phyloP scores from a whole-genome alignment of 1,140 invertebrate genomes.

The Adoxophyes honmai region DNA sequence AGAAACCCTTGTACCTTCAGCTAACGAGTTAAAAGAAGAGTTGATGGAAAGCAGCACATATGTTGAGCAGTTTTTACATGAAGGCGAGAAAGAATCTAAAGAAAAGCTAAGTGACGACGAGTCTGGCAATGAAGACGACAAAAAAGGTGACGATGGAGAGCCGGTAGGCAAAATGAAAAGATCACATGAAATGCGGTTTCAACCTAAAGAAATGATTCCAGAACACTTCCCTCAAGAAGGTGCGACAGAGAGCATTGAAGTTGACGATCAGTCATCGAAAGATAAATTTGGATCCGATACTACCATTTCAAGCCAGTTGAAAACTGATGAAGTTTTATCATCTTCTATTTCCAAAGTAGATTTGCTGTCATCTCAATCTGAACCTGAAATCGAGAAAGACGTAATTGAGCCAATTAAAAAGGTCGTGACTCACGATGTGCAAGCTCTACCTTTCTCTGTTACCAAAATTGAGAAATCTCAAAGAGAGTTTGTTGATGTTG shows the following conservation, averaged over 20 bases:
- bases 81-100: constrained; percentile 56
- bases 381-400: constrained; percentile 50
- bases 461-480: constrained; percentile 59
- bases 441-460: constrained; percentile 56
- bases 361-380: constrained; percentile 53
- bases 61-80: constrained; percentile 69
- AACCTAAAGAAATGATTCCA: constrained; percentile 80
- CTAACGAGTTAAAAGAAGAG: constrained; percentile 79
- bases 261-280: constrained; percentile 63
- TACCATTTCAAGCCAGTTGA: constrained; percentile 64
- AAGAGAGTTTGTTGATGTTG: constrained; percentile 68
- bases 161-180: constrained; percentile 87
- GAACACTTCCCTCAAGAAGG: constrained; percentile 67
- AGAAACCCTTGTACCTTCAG: constrained; percentile 92
- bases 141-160: constrained; percentile 55
- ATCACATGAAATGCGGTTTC: constrained; percentile 93
- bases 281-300: constrained; percentile 64
- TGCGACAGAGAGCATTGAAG: constrained; percentile 59
- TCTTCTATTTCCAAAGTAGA: constrained; percentile 69
- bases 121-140: constrained; percentile 75
- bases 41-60: constrained; percentile 74
- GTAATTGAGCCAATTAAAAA: constrained; percentile 44
- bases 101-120: constrained; percentile 67
- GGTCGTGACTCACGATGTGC: constrained; percentile 28
- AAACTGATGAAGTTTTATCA: constrained; percentile 63